These are phyloP conservation scores for Sternarchorhynchus goeldii DNA, from an alignment of 2,797 vertebrate genomes.

Conservation along the genomic window DNA sequence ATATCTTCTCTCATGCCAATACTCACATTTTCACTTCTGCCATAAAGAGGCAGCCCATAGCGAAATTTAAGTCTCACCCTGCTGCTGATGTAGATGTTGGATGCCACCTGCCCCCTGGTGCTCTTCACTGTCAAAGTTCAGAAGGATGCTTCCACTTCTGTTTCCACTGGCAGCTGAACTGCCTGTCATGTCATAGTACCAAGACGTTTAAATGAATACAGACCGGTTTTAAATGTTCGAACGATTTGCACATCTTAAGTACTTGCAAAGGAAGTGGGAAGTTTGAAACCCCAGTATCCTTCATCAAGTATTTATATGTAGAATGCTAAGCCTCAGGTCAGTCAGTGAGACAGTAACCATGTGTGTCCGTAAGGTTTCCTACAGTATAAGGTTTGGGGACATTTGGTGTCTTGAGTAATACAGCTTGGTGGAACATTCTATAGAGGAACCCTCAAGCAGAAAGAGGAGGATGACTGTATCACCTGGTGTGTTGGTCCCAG, in stretches of 20 bases:
- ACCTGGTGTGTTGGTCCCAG: constrained; percentile 66
- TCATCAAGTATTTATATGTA: too few species aligned
- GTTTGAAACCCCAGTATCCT: too few species aligned
- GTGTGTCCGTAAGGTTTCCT: too few species aligned
- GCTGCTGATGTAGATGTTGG: constrained; percentile 61
- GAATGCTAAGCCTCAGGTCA: too few species aligned
- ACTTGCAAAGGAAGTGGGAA: too few species aligned
- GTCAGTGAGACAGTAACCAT: too few species aligned
- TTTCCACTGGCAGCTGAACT: constrained; percentile 61
- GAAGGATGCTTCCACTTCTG: constrained; percentile 68
- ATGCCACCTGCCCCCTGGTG: constrained; percentile 52
- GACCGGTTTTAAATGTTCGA: neutral
- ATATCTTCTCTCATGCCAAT: neutral
- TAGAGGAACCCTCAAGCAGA: neutral
- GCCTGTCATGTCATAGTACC: constrained; percentile 54
- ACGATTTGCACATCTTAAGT: neutral
- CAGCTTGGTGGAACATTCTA: too few species aligned
- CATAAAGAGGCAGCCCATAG: neutral
- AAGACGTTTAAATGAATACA: neutral
- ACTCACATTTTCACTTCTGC: too few species aligned
- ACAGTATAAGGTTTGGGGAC: too few species aligned
- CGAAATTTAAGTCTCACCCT: constrained; percentile 33
- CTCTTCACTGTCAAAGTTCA: constrained; percentile 73
- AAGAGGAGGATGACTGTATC: neutral
- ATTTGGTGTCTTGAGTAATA: too few species aligned